A percentile compares a stretch with the other conserved stretches of the same genome.
Conservation (phyloP, 1,140 invertebrate genomes). For the Euura lappo region DNA sequence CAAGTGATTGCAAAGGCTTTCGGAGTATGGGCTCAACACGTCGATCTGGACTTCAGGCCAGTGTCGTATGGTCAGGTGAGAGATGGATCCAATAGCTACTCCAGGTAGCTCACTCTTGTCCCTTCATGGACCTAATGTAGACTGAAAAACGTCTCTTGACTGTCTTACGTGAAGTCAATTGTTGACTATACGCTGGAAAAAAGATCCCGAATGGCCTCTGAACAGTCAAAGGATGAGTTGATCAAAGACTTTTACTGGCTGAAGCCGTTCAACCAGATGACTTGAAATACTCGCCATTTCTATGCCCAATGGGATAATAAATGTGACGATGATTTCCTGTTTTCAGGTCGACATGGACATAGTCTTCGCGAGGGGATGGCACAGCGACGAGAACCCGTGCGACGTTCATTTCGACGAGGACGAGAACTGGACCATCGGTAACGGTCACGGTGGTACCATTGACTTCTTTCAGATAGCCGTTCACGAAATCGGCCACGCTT, state of each 20-base stretch:
- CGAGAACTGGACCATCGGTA: conserved; percentile 67
- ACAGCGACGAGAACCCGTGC: conserved; percentile 65
- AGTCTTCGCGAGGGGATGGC: conserved; percentile 80
- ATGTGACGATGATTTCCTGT: conserved; percentile 24
- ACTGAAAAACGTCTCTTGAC: no score
- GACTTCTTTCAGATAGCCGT: conserved; percentile 79
- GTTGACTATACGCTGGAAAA: no score
- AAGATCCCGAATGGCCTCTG: no score
- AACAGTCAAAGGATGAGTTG: no score
- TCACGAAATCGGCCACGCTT: conserved; percentile 83
- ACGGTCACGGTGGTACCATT: conserved; percentile 63
- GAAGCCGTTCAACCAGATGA: background rate
- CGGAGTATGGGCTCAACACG: conserved; percentile 70
- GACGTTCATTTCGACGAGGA: conserved; percentile 81
- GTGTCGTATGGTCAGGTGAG: conserved; percentile 25
- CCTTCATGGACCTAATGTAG: no score
- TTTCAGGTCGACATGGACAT: conserved; percentile 73
- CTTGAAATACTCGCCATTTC: background rate
- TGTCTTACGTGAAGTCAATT: no score
- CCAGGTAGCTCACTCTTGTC: no score
- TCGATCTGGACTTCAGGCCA: conserved; percentile 63
- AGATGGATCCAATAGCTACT: conserved; percentile 12
- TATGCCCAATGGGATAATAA: background rate
- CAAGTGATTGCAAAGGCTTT: conserved; percentile 65
- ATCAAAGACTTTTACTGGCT: background rate